Percentiles rank a stretch among this genome's conserved stretches.
These are phyloP conservation scores for Gnathonemus longibarbis DNA, from an alignment of 2,113 vertebrate species.

Conservation along the genomic window DNA sequence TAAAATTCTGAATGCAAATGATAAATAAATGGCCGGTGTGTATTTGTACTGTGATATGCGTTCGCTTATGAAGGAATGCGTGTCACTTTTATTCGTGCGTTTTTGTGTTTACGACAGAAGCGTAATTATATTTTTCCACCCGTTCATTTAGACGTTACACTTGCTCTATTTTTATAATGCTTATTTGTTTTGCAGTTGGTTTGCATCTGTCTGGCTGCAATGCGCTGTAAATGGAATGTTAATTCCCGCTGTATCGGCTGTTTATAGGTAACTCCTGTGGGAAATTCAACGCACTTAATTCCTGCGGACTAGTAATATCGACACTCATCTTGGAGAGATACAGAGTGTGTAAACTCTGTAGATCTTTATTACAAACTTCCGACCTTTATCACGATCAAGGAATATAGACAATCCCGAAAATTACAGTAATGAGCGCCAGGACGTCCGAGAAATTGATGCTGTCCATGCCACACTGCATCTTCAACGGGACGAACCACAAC, in stretches of 20 bases:
- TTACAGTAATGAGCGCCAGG: constrained; percentile 76
- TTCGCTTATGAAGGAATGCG: neutral
- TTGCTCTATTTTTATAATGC: neutral
- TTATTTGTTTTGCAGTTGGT: constrained; percentile 2
- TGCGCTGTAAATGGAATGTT: constrained; percentile 13
- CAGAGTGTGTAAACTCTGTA: neutral
- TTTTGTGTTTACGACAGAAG: neutral
- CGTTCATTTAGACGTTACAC: neutral
- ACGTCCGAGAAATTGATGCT: constrained; percentile 73
- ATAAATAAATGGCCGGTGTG: neutral
- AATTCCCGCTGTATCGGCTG: constrained; percentile 23
- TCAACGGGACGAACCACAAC: constrained; percentile 65
- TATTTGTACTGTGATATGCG: neutral
- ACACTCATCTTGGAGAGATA: constrained; percentile 45
- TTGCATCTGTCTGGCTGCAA: constrained; percentile 10
- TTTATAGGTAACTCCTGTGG: constrained; percentile 56
- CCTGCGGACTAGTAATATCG: constrained; percentile 25
- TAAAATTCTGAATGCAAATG: neutral
- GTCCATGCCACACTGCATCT: constrained; percentile 70
- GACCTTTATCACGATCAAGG: constrained; percentile 7
- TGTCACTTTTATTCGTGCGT: neutral
- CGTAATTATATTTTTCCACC: neutral
- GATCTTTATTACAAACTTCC: constrained; percentile 5
- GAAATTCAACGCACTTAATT: constrained; percentile 37
- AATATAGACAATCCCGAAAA: constrained; percentile 20